A percentile compares a stretch with the other conserved stretches of the same genome.
Evolutionary conservation across 1,140 invertebrate genomes (phyloP).

Genomic region (Eurytemora carolleeae): DNA sequence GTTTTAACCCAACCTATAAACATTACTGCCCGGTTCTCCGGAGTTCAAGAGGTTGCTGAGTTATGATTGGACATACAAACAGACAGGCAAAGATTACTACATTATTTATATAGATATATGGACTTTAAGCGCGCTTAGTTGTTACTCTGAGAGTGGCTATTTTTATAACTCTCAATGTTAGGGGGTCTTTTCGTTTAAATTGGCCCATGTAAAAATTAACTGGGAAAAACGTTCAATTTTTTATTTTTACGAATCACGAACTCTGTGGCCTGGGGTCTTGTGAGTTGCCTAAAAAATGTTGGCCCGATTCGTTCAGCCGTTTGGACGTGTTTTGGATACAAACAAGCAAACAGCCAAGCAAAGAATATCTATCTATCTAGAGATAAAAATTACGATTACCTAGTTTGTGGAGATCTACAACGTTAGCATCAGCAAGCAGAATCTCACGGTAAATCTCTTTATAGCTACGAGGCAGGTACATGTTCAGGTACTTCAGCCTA

Average conservation of each 20-base stretch:
- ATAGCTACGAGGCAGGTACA: background rate
- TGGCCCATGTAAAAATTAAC: too few species aligned
- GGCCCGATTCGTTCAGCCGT: background rate
- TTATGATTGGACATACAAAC: too few species aligned
- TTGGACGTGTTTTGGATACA: background rate
- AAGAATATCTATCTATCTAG: background rate
- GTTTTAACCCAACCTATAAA: too few species aligned
- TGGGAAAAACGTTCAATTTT: background rate
- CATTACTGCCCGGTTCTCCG: too few species aligned
- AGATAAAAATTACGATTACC: background rate
- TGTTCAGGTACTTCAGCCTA: background rate
- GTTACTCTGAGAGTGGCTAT: too few species aligned
- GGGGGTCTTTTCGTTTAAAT: too few species aligned
- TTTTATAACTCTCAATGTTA: too few species aligned
- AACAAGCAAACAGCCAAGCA: background rate
- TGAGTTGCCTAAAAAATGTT: background rate
- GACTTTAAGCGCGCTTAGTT: too few species aligned
- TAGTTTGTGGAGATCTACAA: background rate
- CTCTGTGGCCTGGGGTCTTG: background rate
- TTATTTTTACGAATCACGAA: background rate
- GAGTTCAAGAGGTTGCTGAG: too few species aligned
- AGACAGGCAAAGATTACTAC: too few species aligned
- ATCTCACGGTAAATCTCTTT: background rate
- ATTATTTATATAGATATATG: too few species aligned
- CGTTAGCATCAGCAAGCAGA: background rate